Percentiles rank a stretch among this genome's conserved stretches.
These are phyloP conservation scores for Hypothenemus hampei DNA, from an alignment of 1,140 invertebrate genomes.

Conservation along the genomic window DNA sequence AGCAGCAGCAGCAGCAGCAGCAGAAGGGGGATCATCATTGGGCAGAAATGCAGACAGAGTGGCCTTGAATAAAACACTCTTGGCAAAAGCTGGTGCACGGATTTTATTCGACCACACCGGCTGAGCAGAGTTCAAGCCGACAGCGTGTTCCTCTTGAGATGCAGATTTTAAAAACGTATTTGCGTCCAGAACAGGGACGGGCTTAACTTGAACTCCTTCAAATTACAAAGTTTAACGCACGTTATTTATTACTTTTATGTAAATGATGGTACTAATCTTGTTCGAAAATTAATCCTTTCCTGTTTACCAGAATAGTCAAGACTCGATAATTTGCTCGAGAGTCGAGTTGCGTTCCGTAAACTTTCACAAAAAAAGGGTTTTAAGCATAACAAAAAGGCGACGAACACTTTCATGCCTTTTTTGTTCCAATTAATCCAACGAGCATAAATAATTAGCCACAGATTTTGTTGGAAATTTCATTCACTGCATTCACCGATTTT, in stretches of 20 bases:
- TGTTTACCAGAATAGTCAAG: too few relatives aligned
- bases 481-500: too few relatives aligned
- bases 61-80: constrained; percentile 30
- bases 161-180: constrained; percentile 13
- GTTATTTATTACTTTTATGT: background rate
- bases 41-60: constrained; percentile 27
- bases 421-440: constrained; percentile 11
- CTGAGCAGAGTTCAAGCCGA: constrained; percentile 16
- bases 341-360: constrained; percentile 11
- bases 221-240: too few relatives aligned
- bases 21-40: too few relatives aligned
- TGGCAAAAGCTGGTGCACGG: constrained; percentile 24
- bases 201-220: background rate
- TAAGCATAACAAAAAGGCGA: constrained; percentile 14
- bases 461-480: too few relatives aligned
- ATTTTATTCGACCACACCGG: constrained; percentile 26
- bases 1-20: too few relatives aligned
- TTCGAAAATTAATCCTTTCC: constrained; percentile 14
- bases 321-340: constrained; percentile 4
- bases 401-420: constrained; percentile 20
- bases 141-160: constrained; percentile 6
- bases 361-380: constrained; percentile 15
- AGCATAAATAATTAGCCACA: constrained; percentile 9
- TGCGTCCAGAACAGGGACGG: constrained; percentile 15
- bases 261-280: background rate